Percentiles rank a stretch among this genome's conserved stretches.
Evolutionary conservation across 2,888 invertebrate species (phyloP).

Genomic region (Orthosia cruda): DNA sequence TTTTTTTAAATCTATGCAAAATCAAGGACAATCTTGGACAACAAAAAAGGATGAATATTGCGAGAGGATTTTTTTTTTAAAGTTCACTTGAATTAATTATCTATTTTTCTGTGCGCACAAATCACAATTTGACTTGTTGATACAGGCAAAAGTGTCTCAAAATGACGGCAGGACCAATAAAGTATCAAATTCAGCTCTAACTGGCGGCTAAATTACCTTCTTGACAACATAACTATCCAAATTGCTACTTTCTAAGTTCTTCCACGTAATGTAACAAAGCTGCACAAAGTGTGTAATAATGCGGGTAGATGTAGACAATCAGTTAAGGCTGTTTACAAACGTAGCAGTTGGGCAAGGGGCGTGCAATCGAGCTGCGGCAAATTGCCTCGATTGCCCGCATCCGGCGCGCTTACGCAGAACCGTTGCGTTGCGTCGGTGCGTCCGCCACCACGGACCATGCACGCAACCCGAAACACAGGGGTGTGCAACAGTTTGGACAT

Average conservation of each 20-base stretch:
- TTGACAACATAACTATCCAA: constrained; percentile 21
- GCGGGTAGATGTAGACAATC: constrained; percentile 23
- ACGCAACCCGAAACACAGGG: constrained; percentile 54
- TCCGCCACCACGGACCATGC: constrained; percentile 36
- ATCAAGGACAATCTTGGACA: background rate
- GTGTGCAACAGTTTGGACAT: constrained; percentile 40
- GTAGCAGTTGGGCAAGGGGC: constrained; percentile 54
- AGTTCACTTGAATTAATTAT: background rate
- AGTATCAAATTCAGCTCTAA: background rate
- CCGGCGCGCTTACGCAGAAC: constrained; percentile 82
- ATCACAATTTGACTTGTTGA: background rate
- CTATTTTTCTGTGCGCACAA: background rate
- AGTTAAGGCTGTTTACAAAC: constrained; percentile 56
- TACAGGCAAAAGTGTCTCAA: background rate
- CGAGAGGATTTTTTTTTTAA: background rate
- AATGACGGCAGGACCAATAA: background rate
- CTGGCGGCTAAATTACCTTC: background rate
- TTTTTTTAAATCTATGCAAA: background rate
- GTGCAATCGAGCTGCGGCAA: constrained; percentile 75
- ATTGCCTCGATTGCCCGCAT: constrained; percentile 76
- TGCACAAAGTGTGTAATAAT: constrained; percentile 35
- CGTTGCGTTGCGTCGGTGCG: constrained; percentile 55
- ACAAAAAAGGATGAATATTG: background rate
- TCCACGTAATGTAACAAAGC: constrained; percentile 39
- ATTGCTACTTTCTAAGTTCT: constrained; percentile 26